A percentile compares a stretch with the other conserved stretches of the same genome.
phyloP scores from a whole-genome alignment of 2,797 vertebrate species.

The Cygnus olor region DNA sequence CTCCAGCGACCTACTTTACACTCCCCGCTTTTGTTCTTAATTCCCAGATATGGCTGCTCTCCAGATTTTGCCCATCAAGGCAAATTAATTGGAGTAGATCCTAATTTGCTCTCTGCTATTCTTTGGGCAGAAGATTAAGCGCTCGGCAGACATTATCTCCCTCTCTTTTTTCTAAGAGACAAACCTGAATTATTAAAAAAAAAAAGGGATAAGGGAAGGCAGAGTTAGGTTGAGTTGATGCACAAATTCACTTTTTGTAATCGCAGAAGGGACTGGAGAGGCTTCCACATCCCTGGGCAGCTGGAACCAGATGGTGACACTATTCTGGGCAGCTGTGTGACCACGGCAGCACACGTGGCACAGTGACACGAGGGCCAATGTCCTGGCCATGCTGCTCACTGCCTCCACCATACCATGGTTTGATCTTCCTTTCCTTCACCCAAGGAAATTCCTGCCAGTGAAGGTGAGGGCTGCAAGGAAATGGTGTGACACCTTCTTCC shows the following conservation, averaged over 20 bases:
- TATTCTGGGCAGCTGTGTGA: constrained; percentile 6
- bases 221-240: background rate
- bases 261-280: background rate
- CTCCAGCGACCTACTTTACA: constrained; percentile 76
- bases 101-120: constrained; percentile 79
- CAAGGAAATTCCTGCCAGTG: background rate
- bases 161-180: constrained; percentile 18
- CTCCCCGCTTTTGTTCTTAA: constrained; percentile 75
- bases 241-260: constrained; percentile 29
- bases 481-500: too few species aligned
- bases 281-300: accelerated
- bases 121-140: constrained; percentile 78
- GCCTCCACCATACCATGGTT: accelerated
- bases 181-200: constrained; percentile 40
- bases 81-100: constrained; percentile 75
- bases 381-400: accelerated
- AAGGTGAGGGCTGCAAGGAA: background rate
- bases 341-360: background rate
- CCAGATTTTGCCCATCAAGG: constrained; percentile 76
- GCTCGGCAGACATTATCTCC: constrained; percentile 77
- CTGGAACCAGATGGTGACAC: constrained; percentile 34
- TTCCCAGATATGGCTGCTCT: constrained; percentile 73
- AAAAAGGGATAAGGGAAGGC: background rate
- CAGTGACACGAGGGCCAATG: accelerated
- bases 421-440: background rate